These are phyloP conservation scores for Emydoidea blandingii DNA, from an alignment of 2,797 vertebrate genomes.

Conservation along the genomic window DNA sequence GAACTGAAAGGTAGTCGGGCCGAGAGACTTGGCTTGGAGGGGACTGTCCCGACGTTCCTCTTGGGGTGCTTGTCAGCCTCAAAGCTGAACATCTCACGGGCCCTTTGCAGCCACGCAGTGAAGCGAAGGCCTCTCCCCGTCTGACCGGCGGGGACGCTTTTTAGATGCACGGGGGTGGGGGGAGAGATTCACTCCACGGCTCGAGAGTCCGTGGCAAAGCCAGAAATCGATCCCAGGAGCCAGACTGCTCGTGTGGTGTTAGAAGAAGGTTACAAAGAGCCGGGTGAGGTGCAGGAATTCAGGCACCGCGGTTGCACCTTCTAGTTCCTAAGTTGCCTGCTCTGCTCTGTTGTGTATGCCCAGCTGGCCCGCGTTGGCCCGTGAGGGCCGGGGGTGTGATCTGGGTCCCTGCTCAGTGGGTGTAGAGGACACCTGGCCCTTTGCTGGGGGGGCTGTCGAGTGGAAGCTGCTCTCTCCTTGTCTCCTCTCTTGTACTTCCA, in stretches of 20 bases:
- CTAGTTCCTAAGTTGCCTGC: not conserved
- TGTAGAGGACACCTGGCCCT: not conserved
- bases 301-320: no score
- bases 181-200: not conserved
- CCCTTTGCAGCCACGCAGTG: no score
- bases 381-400: not conserved
- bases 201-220: not conserved
- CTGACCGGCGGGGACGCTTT: no score
- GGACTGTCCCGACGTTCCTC: not conserved
- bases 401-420: not conserved
- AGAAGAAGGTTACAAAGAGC: not conserved
- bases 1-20: not conserved
- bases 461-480: not conserved
- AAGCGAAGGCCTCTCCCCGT: not conserved
- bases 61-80: not conserved
- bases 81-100: not conserved
- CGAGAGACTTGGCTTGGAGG: not conserved
- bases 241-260: not conserved
- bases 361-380: no score
- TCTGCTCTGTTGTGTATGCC: not conserved
- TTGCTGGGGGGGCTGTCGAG: not conserved
- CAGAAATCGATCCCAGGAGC: not conserved
- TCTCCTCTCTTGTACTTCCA: not conserved
- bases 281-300: not conserved
- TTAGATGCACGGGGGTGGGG: accelerated